Evolutionary conservation across 2,797 vertebrate species (phyloP).

Genomic region (Gallinago nigripennis): DNA sequence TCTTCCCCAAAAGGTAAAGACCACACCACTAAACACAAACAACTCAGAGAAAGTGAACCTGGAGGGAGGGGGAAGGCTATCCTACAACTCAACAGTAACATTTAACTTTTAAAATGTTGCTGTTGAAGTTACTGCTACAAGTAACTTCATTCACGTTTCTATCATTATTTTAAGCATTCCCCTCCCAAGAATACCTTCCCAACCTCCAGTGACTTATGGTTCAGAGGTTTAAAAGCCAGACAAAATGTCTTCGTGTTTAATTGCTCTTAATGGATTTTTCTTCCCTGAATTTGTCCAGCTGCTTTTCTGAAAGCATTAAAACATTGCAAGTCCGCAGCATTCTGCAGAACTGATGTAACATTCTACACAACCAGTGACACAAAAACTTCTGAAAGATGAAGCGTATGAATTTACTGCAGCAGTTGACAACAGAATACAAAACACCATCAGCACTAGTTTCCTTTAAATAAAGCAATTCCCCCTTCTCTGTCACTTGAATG

Average conservation of each 20-base stretch:
- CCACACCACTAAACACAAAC: neutral
- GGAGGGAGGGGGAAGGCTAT: neutral
- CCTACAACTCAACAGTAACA: neutral
- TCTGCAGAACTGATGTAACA: neutral
- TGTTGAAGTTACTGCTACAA: neutral
- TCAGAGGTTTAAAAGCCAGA: slow-evolving; percentile 8
- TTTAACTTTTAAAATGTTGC: neutral
- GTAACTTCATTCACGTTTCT: neutral
- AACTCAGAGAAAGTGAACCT: accelerated
- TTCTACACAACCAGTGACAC: neutral
- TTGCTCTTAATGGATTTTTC: neutral
- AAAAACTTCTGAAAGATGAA: neutral
- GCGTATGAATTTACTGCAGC: neutral
- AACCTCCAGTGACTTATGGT: neutral
- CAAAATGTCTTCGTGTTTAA: slow-evolving; percentile 13
- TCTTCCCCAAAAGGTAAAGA: neutral
- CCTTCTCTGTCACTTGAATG: neutral
- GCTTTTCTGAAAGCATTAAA: slow-evolving; percentile 1
- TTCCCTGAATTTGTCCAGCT: neutral
- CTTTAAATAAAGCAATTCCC: neutral
- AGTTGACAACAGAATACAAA: neutral
- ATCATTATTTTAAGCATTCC: neutral
- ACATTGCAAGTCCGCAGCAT: neutral
- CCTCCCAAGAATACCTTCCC: neutral
- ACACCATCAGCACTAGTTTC: neutral